Evolutionary conservation across 1,140 invertebrate species (phyloP).

Genomic region (Stegodyphus dumicola): DNA sequence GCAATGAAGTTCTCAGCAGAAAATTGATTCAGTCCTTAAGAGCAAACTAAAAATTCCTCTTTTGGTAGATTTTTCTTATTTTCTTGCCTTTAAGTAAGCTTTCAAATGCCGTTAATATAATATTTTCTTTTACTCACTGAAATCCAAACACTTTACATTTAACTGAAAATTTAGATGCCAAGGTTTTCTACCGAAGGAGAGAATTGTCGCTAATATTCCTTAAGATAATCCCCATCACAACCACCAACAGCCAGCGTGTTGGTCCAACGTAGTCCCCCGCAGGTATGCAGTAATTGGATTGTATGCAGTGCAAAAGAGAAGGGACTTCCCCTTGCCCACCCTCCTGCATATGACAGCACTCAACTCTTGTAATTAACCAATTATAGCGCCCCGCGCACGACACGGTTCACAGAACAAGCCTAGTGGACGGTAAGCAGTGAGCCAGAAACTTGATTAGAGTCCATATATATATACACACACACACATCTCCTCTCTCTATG

Average conservation of each 20-base stretch:
- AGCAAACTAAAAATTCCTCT: too few species aligned
- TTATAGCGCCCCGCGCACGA: conserved; percentile 48
- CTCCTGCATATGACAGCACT: conserved; percentile 58
- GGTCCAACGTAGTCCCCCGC: conserved; percentile 9
- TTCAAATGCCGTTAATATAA: too few species aligned
- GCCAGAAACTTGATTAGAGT: conserved; percentile 59
- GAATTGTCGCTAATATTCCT: not conserved
- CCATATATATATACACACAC: not conserved
- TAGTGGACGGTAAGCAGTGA: conserved; percentile 23
- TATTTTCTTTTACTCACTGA: too few species aligned
- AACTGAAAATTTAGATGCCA: too few species aligned
- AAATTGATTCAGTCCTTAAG: too few species aligned
- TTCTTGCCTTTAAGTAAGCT: too few species aligned
- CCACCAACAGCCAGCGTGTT: conserved; percentile 5
- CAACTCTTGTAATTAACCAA: conserved; percentile 60
- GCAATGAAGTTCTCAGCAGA: too few species aligned
- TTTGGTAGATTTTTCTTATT: too few species aligned
- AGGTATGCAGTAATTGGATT: conserved; percentile 54
- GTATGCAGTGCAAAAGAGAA: conserved; percentile 34
- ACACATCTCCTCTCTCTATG: too few species aligned
- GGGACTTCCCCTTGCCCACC: not conserved
- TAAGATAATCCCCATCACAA: not conserved
- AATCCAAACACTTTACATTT: too few species aligned
- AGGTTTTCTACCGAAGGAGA: too few species aligned
- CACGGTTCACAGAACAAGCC: conserved; percentile 37